These are phyloP conservation scores for Mystacornis crossleyi DNA, from an alignment of 2,113 vertebrate genomes.

Conservation along the genomic window DNA sequence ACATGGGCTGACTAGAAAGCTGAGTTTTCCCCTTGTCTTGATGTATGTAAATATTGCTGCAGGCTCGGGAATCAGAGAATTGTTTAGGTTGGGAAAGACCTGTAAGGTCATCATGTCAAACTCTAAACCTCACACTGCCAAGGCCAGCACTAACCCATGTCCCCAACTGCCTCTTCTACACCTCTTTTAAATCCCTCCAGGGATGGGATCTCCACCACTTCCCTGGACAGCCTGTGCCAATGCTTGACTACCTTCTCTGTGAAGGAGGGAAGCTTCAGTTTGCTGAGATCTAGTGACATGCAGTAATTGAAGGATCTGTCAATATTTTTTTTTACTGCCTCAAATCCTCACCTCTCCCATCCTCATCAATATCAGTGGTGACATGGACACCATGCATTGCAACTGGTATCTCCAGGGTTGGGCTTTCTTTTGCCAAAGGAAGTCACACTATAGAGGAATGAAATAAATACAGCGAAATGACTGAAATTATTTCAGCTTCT, in stretches of 20 bases:
- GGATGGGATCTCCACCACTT: neutral
- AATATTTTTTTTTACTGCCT: accelerated
- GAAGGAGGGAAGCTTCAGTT: neutral
- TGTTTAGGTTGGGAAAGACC: neutral
- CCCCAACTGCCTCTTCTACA: neutral
- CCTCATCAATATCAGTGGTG: neutral
- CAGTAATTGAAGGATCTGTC: neutral
- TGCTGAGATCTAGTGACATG: neutral
- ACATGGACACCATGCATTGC: neutral
- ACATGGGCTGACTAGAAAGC: neutral
- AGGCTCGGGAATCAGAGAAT: neutral
- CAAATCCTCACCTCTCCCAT: neutral
- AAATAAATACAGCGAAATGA: neutral
- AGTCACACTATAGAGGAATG: neutral
- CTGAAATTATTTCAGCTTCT: neutral
- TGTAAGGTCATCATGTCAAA: neutral
- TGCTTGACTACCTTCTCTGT: neutral
- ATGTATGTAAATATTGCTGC: neutral
- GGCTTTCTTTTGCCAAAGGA: neutral
- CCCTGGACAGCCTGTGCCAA: neutral
- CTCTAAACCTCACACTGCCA: neutral
- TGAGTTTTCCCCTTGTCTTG: neutral
- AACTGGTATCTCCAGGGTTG: neutral
- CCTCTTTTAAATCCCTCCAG: neutral
- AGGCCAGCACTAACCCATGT: neutral